Conservation (phyloP, 2,888 invertebrate genomes). For the Sycophila texana region DNA sequence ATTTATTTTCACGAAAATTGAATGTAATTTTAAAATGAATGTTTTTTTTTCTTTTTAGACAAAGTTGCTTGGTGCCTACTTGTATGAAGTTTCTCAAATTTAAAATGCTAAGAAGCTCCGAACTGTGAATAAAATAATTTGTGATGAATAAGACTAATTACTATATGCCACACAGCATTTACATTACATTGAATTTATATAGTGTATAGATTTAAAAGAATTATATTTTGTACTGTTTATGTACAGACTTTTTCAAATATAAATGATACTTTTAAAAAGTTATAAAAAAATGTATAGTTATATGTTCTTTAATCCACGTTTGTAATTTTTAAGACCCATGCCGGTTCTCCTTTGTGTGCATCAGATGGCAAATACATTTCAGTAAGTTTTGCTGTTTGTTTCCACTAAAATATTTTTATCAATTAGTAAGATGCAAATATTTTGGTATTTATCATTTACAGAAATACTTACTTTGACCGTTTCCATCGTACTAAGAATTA, state of each 20-base stretch:
- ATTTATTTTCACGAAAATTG: neutral
- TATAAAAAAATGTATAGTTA: conserved; percentile 2
- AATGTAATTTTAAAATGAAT: conserved; percentile 11
- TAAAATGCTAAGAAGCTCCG: conserved; percentile 56
- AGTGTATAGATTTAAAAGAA: conserved; percentile 34
- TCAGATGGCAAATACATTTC: conserved; percentile 63
- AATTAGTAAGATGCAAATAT: conserved; percentile 31
- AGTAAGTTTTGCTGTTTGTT: conserved; percentile 45
- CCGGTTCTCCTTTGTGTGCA: conserved; percentile 66
- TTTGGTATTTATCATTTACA: neutral
- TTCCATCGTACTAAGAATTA: conserved; percentile 63
- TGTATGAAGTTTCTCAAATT: conserved; percentile 85
- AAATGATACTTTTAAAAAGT: conserved; percentile 28
- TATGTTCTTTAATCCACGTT: conserved; percentile 36
- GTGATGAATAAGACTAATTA: conserved; percentile 14
- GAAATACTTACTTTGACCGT: conserved; percentile 35
- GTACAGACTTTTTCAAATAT: conserved; percentile 36
- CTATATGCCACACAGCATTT: conserved; percentile 37
- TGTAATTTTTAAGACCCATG: conserved; percentile 66
- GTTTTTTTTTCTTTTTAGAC: conserved; percentile 81
- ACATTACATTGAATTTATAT: conserved; percentile 30
- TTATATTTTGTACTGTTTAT: conserved; percentile 51
- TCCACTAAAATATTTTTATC: conserved; percentile 63
- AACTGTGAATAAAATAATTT: conserved; percentile 27
- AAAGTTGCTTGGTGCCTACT: conserved; percentile 92